phyloP scores from a whole-genome alignment of 2,888 invertebrate genomes.

The Pemphredon lugubris region DNA sequence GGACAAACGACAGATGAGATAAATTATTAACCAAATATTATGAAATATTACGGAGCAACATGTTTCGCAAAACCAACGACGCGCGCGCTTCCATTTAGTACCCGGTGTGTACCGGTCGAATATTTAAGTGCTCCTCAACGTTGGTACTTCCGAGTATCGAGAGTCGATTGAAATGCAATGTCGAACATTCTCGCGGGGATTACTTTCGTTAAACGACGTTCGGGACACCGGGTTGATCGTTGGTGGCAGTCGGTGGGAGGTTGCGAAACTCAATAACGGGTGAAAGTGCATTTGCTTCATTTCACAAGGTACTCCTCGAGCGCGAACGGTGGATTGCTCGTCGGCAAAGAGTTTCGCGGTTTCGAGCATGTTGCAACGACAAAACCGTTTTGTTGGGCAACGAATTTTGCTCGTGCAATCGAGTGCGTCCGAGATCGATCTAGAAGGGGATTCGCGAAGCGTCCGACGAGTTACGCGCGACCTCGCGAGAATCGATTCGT shows the following conservation, averaged over 20 bases:
- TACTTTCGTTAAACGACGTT: constrained; percentile 41
- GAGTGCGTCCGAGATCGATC: constrained; percentile 25
- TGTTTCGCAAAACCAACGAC: too few species aligned
- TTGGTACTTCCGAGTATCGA: not conserved
- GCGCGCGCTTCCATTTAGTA: too few species aligned
- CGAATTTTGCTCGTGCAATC: constrained; percentile 41
- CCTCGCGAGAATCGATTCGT: not conserved
- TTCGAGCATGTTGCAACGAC: constrained; percentile 51
- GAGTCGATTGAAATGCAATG: constrained; percentile 26
- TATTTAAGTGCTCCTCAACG: not conserved
- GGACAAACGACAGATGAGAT: too few species aligned
- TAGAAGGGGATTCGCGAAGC: not conserved
- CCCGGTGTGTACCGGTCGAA: not conserved
- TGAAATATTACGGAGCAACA: too few species aligned
- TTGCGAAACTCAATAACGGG: constrained; percentile 70
- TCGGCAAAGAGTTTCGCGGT: constrained; percentile 57
- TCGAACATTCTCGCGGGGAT: constrained; percentile 31
- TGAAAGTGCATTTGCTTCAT: constrained; percentile 76
- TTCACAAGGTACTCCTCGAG: constrained; percentile 67
- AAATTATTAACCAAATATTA: too few species aligned
- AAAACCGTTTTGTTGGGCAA: constrained; percentile 42
- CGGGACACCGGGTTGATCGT: constrained; percentile 11
- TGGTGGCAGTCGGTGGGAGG: constrained; percentile 20
- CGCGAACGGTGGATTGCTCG: constrained; percentile 46
- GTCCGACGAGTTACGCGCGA: not conserved